Evolutionary conservation across 1,140 invertebrate species (phyloP).

Genomic region (Chymomyza costata): DNA sequence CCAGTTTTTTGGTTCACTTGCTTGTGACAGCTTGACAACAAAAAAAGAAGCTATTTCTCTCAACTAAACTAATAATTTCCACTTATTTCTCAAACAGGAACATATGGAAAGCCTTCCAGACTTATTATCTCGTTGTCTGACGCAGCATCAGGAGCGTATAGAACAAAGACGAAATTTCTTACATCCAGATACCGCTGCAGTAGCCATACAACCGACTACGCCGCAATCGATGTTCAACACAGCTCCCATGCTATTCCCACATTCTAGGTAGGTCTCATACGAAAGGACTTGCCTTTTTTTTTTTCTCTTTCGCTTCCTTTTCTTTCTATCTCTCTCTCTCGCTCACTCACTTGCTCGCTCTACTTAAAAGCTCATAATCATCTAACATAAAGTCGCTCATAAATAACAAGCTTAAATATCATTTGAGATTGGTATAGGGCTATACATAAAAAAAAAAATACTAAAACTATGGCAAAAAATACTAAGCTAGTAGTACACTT

Average conservation of each 20-base stretch:
- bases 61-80: no score
- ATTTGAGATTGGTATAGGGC: not conserved
- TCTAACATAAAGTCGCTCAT: not conserved
- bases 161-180: constrained; percentile 88
- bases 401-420: no score
- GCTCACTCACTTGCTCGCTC: no score
- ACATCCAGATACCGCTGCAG: constrained; percentile 88
- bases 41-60: no score
- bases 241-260: constrained; percentile 73
- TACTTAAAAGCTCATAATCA: not conserved
- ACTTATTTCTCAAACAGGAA: no score
- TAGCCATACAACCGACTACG: constrained; percentile 74
- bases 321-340: constrained; percentile 7
- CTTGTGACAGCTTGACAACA: no score
- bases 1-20: no score
- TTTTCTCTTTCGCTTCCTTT: no score
- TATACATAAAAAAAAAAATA: no score
- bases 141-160: constrained; percentile 81
- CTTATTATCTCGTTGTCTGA: constrained; percentile 84
- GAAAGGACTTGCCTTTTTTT: no score
- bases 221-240: constrained; percentile 74
- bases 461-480: no score
- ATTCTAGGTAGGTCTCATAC: constrained; percentile 70
- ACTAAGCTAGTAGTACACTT: no score
- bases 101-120: constrained; percentile 87